These are phyloP conservation scores for Lutjanus erythropterus DNA, from an alignment of 2,113 vertebrate species.

Conservation along the genomic window DNA sequence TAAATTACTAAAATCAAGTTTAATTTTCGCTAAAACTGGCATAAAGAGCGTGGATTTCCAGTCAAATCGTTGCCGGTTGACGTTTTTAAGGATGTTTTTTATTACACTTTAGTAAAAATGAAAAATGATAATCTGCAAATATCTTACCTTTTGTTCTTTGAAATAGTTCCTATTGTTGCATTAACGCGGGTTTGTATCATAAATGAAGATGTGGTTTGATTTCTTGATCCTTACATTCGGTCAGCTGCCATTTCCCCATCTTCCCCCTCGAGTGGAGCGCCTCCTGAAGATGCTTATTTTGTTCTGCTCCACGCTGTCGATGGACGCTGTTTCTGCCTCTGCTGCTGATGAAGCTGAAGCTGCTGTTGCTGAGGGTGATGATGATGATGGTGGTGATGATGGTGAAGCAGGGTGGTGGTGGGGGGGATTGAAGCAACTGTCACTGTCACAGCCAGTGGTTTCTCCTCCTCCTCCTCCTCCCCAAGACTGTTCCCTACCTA, in stretches of 20 bases:
- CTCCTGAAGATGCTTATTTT: conserved; percentile 55
- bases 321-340: conserved; percentile 44
- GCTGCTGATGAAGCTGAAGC: conserved; percentile 48
- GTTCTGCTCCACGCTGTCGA: conserved; percentile 45
- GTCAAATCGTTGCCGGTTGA: neutral
- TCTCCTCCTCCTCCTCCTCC: conserved; percentile 34
- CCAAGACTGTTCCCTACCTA: conserved; percentile 34
- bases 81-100: neutral
- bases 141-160: conserved; percentile 68
- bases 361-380: conserved; percentile 42
- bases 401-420: conserved; percentile 10
- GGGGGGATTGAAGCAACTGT: conserved; percentile 55
- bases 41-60: neutral
- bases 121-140: neutral
- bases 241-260: conserved; percentile 80
- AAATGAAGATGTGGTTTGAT: conserved; percentile 63
- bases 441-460: conserved; percentile 65
- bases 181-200: conserved; percentile 65
- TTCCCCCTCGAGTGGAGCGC: conserved; percentile 63
- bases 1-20: neutral
- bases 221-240: conserved; percentile 66
- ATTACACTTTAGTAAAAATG: neutral
- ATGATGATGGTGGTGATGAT: conserved; percentile 45
- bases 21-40: neutral
- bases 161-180: conserved; percentile 57